Percentiles rank a stretch among this genome's conserved stretches.
These are phyloP conservation scores for Heliocidaris erythrogramma DNA, from an alignment of 35 echinoderm and acorn worm species.

Conservation along the genomic window DNA sequence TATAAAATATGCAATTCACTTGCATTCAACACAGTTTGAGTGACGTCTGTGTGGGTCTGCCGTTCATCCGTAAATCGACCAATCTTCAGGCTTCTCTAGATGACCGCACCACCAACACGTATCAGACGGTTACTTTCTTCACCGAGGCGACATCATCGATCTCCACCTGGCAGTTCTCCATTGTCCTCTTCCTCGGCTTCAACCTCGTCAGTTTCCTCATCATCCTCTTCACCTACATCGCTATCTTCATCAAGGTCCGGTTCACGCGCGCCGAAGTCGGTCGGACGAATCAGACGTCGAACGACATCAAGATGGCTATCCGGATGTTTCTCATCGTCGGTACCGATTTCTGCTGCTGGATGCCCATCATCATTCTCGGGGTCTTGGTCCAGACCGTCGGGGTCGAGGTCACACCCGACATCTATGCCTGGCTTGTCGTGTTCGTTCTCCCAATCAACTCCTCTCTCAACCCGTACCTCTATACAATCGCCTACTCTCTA, in stretches of 20 bases:
- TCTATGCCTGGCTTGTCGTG: conserved; percentile 72
- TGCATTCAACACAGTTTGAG: conserved; percentile 6
- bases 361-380: conserved; percentile 68
- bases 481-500: conserved; percentile 44
- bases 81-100: background rate
- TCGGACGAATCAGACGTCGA: background rate
- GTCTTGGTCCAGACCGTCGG: conserved; percentile 47
- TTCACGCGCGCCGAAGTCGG: conserved; percentile 23
- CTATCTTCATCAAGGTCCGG: conserved; percentile 54
- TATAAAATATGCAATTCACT: background rate
- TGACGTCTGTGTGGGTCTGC: conserved; percentile 72
- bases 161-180: conserved; percentile 65
- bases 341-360: conserved; percentile 76
- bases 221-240: conserved; percentile 56
- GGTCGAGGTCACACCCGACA: conserved; percentile 39
- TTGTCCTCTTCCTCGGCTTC: conserved; percentile 62
- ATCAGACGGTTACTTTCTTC: conserved; percentile 28
- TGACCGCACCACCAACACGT: background rate
- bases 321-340: conserved; percentile 68
- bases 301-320: conserved; percentile 65
- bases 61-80: conserved; percentile 55
- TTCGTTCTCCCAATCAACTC: conserved; percentile 81
- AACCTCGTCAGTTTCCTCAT: conserved; percentile 64
- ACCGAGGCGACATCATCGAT: conserved; percentile 48
- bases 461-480: conserved; percentile 73